phyloP scores from a whole-genome alignment of 2,888 invertebrate genomes.

The Aleiodes alternator region DNA sequence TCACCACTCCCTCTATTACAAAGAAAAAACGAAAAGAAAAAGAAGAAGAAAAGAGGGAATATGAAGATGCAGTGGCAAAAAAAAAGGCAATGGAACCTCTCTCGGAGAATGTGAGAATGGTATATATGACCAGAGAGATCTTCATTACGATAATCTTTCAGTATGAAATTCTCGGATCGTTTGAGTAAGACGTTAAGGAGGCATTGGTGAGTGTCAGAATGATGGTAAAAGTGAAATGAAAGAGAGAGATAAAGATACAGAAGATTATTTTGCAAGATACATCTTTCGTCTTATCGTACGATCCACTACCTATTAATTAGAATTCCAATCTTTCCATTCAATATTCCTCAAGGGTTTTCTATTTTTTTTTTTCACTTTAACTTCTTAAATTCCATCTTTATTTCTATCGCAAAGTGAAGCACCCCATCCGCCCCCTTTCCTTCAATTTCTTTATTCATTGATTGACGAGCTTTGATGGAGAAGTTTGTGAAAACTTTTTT shows the following conservation, averaged over 20 bases:
- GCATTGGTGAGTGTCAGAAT: slow-evolving; percentile 5
- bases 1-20: slow-evolving; percentile 24
- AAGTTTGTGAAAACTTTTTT: not conserved
- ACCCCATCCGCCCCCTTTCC: not conserved
- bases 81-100: slow-evolving; percentile 1
- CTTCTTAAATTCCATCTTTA: not conserved
- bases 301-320: slow-evolving; percentile 67
- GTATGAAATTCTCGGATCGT: slow-evolving; percentile 43
- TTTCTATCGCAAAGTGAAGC: slow-evolving; percentile 11
- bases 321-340: slow-evolving; percentile 67
- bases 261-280: slow-evolving; percentile 14
- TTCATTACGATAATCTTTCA: slow-evolving; percentile 61
- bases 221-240: slow-evolving; percentile 37
- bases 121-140: slow-evolving; percentile 51
- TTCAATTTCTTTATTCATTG: slow-evolving; percentile 7
- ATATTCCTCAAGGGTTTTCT: slow-evolving; percentile 45
- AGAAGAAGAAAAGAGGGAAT: too few species aligned
- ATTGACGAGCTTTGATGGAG: slow-evolving; percentile 21
- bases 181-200: slow-evolving; percentile 33
- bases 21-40: not conserved
- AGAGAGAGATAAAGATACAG: slow-evolving; percentile 30
- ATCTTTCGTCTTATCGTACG: slow-evolving; percentile 51
- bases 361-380: not conserved
- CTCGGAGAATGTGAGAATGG: slow-evolving; percentile 1
- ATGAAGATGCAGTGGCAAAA: slow-evolving; percentile 9